Percentiles rank a stretch among this genome's conserved stretches.
Evolutionary conservation across 2,888 invertebrate genomes (phyloP).

Genomic region (Nebria salina): DNA sequence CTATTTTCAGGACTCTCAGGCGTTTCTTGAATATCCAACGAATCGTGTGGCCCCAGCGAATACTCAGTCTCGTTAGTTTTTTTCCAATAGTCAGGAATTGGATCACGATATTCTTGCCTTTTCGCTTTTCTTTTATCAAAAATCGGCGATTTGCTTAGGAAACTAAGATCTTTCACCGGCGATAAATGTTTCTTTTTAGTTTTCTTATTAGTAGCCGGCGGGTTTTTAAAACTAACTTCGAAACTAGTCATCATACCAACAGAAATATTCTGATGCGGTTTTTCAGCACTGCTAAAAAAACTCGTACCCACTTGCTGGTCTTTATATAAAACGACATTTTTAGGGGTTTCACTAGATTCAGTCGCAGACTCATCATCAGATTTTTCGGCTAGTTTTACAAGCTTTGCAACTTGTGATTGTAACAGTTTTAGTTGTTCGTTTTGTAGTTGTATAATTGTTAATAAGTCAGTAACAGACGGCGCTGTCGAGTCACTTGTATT

Average conservation of each 20-base stretch:
- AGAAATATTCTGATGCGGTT: slow-evolving; percentile 57
- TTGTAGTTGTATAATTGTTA: slow-evolving; percentile 73
- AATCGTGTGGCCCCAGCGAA: slow-evolving; percentile 57
- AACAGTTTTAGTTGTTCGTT: slow-evolving; percentile 73
- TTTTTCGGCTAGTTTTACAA: slow-evolving; percentile 59
- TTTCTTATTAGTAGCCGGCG: slow-evolving; percentile 14
- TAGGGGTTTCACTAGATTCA: slow-evolving; percentile 43
- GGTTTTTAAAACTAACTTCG: slow-evolving; percentile 61
- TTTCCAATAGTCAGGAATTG: slow-evolving; percentile 39
- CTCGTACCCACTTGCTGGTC: slow-evolving; percentile 45
- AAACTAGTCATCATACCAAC: slow-evolving; percentile 79
- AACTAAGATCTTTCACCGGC: slow-evolving; percentile 30
- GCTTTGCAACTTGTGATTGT: slow-evolving; percentile 72
- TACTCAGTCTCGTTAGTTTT: slow-evolving; percentile 52
- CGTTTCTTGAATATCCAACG: slow-evolving; percentile 56
- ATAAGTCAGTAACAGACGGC: slow-evolving; percentile 69
- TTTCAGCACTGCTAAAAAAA: slow-evolving; percentile 41
- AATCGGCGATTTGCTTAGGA: slow-evolving; percentile 40
- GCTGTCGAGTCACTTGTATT: slow-evolving; percentile 58
- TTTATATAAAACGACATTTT: slow-evolving; percentile 30
- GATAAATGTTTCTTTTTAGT: slow-evolving; percentile 10
- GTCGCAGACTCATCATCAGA: slow-evolving; percentile 53
- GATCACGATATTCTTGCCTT: slow-evolving; percentile 48
- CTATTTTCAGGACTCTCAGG: slow-evolving; percentile 64
- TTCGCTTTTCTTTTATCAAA: slow-evolving; percentile 3